A percentile compares a stretch with the other conserved stretches of the same genome.
Evolutionary conservation across 2,113 vertebrate genomes (phyloP).

Genomic region (Proteles cristata): DNA sequence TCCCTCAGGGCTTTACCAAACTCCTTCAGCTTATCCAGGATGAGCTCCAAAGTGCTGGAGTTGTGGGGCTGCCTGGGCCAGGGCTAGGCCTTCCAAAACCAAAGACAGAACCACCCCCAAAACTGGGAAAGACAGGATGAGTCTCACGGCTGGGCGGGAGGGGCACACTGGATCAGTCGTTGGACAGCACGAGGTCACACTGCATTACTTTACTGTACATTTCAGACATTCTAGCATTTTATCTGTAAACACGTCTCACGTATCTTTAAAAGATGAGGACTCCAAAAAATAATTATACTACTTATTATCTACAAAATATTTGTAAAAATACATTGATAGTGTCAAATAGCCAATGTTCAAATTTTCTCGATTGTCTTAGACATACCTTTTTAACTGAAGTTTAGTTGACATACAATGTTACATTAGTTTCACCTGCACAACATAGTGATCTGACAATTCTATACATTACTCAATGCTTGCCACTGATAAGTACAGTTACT

Average conservation of each 20-base stretch:
- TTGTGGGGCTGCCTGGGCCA: not conserved
- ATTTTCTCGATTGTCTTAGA: not conserved
- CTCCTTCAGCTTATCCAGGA: not conserved
- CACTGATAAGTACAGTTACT: not conserved
- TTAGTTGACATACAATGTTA: not conserved
- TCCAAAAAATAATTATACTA: not conserved
- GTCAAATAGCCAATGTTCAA: not conserved
- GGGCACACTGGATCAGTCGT: not conserved
- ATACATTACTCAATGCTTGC: not conserved
- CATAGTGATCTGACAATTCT: not conserved
- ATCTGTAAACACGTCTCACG: not conserved
- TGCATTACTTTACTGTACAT: not conserved
- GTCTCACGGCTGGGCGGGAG: not conserved
- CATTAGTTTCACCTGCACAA: not conserved
- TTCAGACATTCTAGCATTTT: not conserved
- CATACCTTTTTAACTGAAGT: not conserved
- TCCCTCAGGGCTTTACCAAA: not conserved
- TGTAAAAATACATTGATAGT: not conserved
- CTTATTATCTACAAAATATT: not conserved
- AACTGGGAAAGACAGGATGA: conserved; percentile 29
- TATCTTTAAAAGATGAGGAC: not conserved
- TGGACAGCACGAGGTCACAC: not conserved
- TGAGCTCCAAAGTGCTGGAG: not conserved
- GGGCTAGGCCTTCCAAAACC: conserved; percentile 42
- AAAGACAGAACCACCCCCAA: conserved; percentile 1